A percentile compares a stretch with the other conserved stretches of the same genome.
Conservation (phyloP, 53 echinoderm and acorn worm species). For the Arbacia lixula region DNA sequence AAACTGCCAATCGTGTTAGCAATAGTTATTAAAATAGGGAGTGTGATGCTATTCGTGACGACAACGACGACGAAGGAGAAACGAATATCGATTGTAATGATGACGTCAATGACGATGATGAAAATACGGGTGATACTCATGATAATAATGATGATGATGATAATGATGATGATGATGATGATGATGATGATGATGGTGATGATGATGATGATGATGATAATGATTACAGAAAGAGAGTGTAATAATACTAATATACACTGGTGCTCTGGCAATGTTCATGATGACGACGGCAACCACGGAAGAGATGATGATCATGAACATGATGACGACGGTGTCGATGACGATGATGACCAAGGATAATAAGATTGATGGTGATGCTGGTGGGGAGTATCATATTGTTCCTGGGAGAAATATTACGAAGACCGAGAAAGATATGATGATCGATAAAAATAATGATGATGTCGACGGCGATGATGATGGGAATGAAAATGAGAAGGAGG, state of each 20-base stretch:
- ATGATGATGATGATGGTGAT: constrained; percentile 9
- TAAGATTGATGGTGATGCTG: background rate
- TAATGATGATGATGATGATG: constrained; percentile 8
- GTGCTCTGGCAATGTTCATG: no score
- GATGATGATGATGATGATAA: constrained; percentile 8
- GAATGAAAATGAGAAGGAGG: background rate
- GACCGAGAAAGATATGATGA: background rate
- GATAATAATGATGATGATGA: background rate
- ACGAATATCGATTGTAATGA: no score
- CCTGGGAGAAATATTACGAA: background rate
- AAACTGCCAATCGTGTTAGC: no score
- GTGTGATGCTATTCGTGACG: no score
- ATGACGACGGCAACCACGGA: background rate
- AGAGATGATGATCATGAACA: background rate
- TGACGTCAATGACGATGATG: no score
- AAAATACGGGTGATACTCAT: no score
- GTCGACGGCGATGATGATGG: background rate
- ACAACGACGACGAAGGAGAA: no score
- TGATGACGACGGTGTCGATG: background rate
- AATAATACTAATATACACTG: no score
- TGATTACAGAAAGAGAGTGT: no score
- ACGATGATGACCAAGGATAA: background rate
- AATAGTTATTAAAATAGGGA: no score
- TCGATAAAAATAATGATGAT: background rate
- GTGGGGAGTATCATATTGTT: background rate